A percentile compares a stretch with the other conserved stretches of the same genome.
phyloP scores from a whole-genome alignment of 2,113 vertebrate species.

The Nerophis ophidion region DNA sequence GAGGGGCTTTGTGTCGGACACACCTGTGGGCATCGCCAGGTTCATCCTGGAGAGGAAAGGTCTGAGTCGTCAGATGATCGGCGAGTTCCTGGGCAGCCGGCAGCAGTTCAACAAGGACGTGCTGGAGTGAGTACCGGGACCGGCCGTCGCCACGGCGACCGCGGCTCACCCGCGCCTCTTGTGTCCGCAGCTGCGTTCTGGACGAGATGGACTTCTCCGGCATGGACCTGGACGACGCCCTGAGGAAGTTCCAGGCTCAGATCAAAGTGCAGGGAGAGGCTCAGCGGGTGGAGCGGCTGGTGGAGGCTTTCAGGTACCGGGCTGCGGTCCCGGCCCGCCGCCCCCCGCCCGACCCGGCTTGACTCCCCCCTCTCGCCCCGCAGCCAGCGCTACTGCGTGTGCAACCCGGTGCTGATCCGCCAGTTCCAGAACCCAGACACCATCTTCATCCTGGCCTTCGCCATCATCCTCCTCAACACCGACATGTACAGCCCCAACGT shows the following conservation, averaged over 20 bases:
- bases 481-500: slow-evolving; percentile 98
- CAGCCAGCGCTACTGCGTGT: slow-evolving; percentile 93
- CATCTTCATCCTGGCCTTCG: slow-evolving; percentile 96
- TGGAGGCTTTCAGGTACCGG: slow-evolving; percentile 89
- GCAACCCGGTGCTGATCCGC: slow-evolving; percentile 87
- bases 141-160: too few species aligned
- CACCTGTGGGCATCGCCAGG: slow-evolving; percentile 86
- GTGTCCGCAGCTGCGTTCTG: slow-evolving; percentile 80
- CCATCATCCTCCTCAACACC: slow-evolving; percentile 95
- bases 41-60: slow-evolving; percentile 95
- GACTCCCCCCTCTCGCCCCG: slow-evolving; percentile 10
- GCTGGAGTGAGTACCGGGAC: slow-evolving; percentile 75
- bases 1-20: slow-evolving; percentile 88
- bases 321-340: neutral
- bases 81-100: slow-evolving; percentile 91
- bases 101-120: slow-evolving; percentile 96
- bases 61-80: slow-evolving; percentile 93
- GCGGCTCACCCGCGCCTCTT: neutral
- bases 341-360: neutral
- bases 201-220: slow-evolving; percentile 96
- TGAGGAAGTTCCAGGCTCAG: slow-evolving; percentile 91
- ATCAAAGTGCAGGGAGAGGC: slow-evolving; percentile 93
- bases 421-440: slow-evolving; percentile 97
- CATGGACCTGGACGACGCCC: slow-evolving; percentile 91
- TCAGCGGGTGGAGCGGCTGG: slow-evolving; percentile 90